Conservation (phyloP, 2,113 vertebrate genomes). For the Notarius quadriscutis region DNA sequence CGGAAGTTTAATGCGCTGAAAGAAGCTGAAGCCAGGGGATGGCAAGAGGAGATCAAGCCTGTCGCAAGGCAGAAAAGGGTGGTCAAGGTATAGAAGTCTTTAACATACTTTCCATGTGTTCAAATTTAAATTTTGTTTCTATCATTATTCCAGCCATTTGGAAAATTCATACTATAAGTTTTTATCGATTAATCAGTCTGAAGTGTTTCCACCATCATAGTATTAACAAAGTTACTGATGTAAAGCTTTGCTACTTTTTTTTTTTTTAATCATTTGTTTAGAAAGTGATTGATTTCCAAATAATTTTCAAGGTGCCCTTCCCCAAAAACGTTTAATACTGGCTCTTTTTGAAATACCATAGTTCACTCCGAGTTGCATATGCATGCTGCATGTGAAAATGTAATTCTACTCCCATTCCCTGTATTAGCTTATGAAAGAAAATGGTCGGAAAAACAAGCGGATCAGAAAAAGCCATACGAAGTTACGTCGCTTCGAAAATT, state of each 20-base stretch:
- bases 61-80: constrained; percentile 62
- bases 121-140: not conserved
- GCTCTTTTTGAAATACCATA: too few species aligned
- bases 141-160: not conserved
- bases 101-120: not conserved
- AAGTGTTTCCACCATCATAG: not conserved
- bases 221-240: not conserved
- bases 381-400: too few species aligned
- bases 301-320: not conserved
- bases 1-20: constrained; percentile 84
- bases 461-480: too few species aligned
- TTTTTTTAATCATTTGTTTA: not conserved
- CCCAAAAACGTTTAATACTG: too few species aligned
- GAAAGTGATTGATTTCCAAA: not conserved
- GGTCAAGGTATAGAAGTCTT: constrained; percentile 72
- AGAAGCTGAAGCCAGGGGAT: constrained; percentile 78
- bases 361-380: too few species aligned
- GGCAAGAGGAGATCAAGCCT: constrained; percentile 71
- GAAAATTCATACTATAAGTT: not conserved
- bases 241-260: too few species aligned
- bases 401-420: too few species aligned
- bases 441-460: too few species aligned
- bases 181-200: not conserved
- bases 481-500: too few species aligned
- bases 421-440: too few species aligned